Conservation (phyloP, 1,140 invertebrate species). For the Steinernema khuongi region DNA sequence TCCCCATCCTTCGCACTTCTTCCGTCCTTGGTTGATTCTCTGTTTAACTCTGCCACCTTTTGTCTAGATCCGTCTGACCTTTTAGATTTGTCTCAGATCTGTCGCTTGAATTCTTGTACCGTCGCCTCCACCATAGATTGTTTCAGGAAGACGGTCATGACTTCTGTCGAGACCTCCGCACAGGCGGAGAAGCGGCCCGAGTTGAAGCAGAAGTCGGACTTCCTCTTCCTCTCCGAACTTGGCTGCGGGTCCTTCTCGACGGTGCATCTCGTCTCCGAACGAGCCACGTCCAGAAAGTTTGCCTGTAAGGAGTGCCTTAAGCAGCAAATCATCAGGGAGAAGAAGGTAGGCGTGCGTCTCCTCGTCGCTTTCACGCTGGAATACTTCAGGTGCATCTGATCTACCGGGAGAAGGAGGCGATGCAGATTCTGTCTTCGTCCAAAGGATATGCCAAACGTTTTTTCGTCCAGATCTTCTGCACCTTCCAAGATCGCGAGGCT, state of each 20-base stretch:
- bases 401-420: constrained; percentile 80
- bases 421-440: constrained; percentile 60
- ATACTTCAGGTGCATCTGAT: constrained; percentile 59
- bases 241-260: background rate
- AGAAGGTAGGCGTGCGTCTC: constrained; percentile 21
- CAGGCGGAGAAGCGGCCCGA: too few relatives aligned
- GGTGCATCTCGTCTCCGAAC: constrained; percentile 6
- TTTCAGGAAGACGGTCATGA: background rate
- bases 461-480: constrained; percentile 86
- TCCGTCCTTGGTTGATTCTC: too few relatives aligned
- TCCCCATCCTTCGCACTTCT: too few relatives aligned
- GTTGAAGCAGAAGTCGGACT: background rate
- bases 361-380: background rate
- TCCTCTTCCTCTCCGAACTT: constrained; percentile 6
- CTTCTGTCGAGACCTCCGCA: background rate
- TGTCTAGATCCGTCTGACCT: too few relatives aligned
- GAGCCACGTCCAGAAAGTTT: background rate
- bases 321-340: constrained; percentile 29
- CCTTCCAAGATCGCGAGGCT: constrained; percentile 85
- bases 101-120: too few relatives aligned
- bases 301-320: constrained; percentile 25
- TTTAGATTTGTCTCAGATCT: too few relatives aligned
- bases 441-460: constrained; percentile 65
- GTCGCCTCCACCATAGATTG: too few relatives aligned
- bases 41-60: too few relatives aligned